Evolutionary conservation across 92 coral and sea anemone genomes (phyloP), one percentile per base, ranked within the genome.

Genomic region (Paramuricea clavata): DNA sequence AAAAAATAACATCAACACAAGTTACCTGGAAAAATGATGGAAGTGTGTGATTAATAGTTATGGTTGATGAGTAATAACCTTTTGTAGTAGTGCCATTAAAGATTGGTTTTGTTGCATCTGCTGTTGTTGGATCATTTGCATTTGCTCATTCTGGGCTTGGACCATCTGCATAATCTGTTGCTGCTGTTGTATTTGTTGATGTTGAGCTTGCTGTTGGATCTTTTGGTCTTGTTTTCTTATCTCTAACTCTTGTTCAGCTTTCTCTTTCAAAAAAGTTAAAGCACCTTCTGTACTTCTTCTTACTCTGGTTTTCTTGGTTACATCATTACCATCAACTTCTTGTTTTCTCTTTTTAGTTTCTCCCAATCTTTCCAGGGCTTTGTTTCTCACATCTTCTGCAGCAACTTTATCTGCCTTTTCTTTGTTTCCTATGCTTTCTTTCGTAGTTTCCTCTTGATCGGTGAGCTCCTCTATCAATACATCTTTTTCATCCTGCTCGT

Each of bases 211-310:
- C 9, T 76, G 33, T 27, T 86, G 84, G 17, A 71, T 34, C 78
- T 71, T 39, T 76, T 72, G 87, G 17, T 72, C 87, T 52, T 60
- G 74, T 74, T 61, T 80, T 81, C 82, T 87, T 64, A 69, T 54
- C 12, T 67, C 32, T 10, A 80, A 15, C 86, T 87, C 90, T 30
- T 87, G 81, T 81, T 81, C 81, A 41, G 68, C 69, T 71, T 87
- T 80, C 59, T 70, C n/a, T n/a, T n/a, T n/a, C n/a, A n/a, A n/a
- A n/a, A n/a, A n/a, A n/a, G n/a, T n/a, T n/a, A n/a, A n/a, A 6
- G 87, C 90, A 87, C 62, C 79, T 15, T 78, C 70, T 61, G 86
- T 80, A 72, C 82, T 79, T 72, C 81, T 87, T 59, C 86, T 59
- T 30, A 39, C 69, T 70, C 36, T 81, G 12, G 15, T 57, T 52